These are phyloP conservation scores for Bubo bubo DNA, from an alignment of 2,113 vertebrate genomes.

Conservation along the genomic window DNA sequence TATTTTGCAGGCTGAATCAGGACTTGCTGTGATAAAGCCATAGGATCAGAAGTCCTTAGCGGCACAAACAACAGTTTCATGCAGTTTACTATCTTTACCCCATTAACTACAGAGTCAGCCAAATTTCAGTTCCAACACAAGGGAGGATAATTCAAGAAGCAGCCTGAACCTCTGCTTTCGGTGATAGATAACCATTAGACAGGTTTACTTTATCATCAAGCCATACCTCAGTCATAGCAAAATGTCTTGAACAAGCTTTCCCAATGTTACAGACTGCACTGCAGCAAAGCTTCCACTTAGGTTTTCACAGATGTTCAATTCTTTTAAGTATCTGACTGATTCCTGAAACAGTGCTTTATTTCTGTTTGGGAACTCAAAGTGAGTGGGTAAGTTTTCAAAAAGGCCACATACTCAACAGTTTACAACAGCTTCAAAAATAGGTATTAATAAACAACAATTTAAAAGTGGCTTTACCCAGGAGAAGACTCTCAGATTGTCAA, in stretches of 20 bases:
- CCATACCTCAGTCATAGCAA: background rate
- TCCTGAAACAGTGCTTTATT: background rate
- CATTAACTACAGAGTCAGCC: background rate
- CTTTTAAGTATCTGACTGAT: background rate
- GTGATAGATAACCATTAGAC: background rate
- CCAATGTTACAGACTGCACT: fast-evolving
- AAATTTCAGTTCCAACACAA: background rate
- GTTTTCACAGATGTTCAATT: background rate
- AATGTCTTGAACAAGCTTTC: background rate
- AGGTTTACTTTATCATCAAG: background rate
- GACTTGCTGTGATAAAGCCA: background rate
- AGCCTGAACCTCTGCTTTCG: background rate
- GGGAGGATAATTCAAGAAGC: background rate
- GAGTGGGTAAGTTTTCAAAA: background rate
- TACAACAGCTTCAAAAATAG: background rate
- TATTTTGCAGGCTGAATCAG: background rate
- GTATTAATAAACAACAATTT: background rate
- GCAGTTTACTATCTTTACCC: background rate
- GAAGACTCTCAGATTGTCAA: background rate
- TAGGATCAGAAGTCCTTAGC: background rate
- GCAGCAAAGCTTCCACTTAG: background rate
- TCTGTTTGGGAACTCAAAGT: background rate
- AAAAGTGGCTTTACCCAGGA: background rate
- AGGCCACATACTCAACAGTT: background rate
- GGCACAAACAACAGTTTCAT: background rate